Evolutionary conservation across 1,140 invertebrate genomes (phyloP).

Genomic region (Camponotus vicinus): DNA sequence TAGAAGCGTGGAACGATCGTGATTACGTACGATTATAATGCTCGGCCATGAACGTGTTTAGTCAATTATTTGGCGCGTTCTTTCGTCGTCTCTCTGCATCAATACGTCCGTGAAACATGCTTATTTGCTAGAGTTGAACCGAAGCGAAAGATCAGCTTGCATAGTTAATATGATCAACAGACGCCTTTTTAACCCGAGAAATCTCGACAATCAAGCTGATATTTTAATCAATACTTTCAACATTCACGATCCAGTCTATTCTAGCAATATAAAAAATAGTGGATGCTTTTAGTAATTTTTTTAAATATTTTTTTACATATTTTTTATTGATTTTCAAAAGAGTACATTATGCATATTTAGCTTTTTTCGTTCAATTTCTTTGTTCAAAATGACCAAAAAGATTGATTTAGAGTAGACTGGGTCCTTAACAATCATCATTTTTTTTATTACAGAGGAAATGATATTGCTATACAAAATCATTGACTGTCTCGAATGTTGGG

Average conservation of each 20-base stretch:
- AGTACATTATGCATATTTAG: too few relatives aligned
- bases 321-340: too few relatives aligned
- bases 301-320: too few relatives aligned
- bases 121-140: neutral
- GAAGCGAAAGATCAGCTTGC: neutral
- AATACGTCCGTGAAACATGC: neutral
- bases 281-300: too few relatives aligned
- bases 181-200: neutral
- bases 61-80: constrained; percentile 38
- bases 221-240: neutral
- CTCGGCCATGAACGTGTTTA: constrained; percentile 46
- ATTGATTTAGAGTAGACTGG: neutral
- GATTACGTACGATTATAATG: constrained; percentile 19
- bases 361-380: too few relatives aligned
- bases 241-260: neutral
- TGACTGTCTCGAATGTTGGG: neutral
- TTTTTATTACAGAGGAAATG: too few relatives aligned
- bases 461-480: too few relatives aligned
- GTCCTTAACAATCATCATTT: too few relatives aligned
- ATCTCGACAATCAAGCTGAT: neutral
- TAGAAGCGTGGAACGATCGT: constrained; percentile 11
- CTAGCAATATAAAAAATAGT: too few relatives aligned
- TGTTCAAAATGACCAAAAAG: neutral
- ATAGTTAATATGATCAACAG: neutral
- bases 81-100: neutral